Conservation (phyloP, 1,140 invertebrate genomes). For the Heliconius hewitsoni region DNA sequence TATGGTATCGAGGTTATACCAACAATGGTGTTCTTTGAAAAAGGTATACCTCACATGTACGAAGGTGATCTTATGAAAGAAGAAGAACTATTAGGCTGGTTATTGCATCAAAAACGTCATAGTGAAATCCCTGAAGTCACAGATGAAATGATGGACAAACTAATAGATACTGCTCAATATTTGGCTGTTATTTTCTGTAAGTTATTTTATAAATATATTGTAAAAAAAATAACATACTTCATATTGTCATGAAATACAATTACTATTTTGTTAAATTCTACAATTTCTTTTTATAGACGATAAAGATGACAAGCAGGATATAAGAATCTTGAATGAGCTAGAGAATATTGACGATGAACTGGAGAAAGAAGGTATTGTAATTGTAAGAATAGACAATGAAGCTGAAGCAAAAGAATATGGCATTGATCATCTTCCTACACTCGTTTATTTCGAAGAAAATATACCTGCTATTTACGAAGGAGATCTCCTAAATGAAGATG, state of each 20-base stretch:
- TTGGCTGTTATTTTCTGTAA: slow-evolving; percentile 94
- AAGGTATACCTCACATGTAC: slow-evolving; percentile 92
- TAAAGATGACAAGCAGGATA: slow-evolving; percentile 94
- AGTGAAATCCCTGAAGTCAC: slow-evolving; percentile 96
- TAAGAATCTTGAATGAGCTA: slow-evolving; percentile 92
- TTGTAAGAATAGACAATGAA: slow-evolving; percentile 93
- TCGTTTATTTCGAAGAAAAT: slow-evolving; percentile 96
- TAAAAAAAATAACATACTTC: not conserved
- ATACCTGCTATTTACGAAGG: slow-evolving; percentile 96
- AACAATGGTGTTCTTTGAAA: slow-evolving; percentile 93
- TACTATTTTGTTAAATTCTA: not conserved
- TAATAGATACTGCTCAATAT: slow-evolving; percentile 90
- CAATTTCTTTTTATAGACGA: slow-evolving; percentile 84
- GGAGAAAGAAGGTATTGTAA: slow-evolving; percentile 94
- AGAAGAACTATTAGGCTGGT: slow-evolving; percentile 93
- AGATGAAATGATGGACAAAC: slow-evolving; percentile 95
- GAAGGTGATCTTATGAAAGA: slow-evolving; percentile 96
- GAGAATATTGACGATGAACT: slow-evolving; percentile 97
- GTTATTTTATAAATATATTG: slow-evolving; percentile 50
- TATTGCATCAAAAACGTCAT: slow-evolving; percentile 93
- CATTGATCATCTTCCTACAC: slow-evolving; percentile 92
- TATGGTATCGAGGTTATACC: slow-evolving; percentile 92
- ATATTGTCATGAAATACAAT: not conserved
- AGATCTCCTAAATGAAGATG: slow-evolving; percentile 94
- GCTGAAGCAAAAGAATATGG: slow-evolving; percentile 95